Conservation (phyloP, 1,140 invertebrate genomes). For the Rhopalosiphum maidis region DNA sequence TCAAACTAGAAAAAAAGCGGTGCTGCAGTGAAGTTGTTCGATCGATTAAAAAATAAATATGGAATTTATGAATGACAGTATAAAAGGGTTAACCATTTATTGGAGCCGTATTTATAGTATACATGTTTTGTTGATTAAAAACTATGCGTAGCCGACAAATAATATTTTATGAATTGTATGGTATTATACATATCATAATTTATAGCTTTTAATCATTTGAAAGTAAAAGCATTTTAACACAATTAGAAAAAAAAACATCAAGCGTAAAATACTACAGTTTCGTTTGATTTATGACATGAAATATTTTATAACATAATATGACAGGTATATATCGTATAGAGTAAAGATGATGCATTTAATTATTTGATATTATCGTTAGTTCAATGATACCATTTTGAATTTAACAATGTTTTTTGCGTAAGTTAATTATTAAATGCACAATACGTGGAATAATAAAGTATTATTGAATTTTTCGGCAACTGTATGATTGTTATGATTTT, state of each 20-base stretch:
- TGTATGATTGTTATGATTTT: neutral
- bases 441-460: neutral
- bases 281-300: neutral
- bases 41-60: neutral
- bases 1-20: neutral
- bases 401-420: neutral
- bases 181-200: neutral
- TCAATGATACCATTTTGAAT: neutral
- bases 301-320: neutral
- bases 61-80: neutral
- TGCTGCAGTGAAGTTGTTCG: neutral
- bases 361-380: neutral
- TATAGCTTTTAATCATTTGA: neutral
- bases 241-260: neutral
- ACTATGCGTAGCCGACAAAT: neutral
- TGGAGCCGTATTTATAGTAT: neutral
- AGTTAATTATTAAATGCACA: neutral
- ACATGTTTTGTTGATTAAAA: neutral
- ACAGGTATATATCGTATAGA: neutral
- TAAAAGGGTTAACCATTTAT: neutral
- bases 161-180: neutral
- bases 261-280: neutral
- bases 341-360: neutral
- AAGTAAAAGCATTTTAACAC: neutral
- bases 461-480: neutral